phyloP scores from a whole-genome alignment of 1,140 invertebrate species.

The Lysiphlebus fabarum region DNA sequence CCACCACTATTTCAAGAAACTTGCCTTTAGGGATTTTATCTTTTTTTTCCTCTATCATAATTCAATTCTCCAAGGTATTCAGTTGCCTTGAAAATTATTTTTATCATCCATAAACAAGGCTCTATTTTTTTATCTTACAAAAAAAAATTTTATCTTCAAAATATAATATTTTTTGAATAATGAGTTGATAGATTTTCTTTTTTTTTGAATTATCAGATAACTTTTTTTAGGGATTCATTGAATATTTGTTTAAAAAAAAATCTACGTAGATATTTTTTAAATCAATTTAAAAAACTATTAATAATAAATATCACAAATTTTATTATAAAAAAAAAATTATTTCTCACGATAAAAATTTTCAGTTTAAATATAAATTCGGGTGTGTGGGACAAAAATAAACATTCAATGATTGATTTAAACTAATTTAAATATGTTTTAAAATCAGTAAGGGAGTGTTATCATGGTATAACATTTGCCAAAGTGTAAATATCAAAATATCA shows the following conservation, averaged over 20 bases:
- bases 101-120: conserved; percentile 17
- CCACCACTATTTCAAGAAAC: conserved; percentile 20
- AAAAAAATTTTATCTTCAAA: not conserved
- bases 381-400: not conserved
- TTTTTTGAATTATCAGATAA: conserved; percentile 15
- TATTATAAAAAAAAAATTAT: too few species aligned
- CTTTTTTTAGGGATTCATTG: conserved; percentile 1
- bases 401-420: conserved; percentile 26
- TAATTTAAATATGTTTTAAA: conserved; percentile 27
- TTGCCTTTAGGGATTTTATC: not conserved
- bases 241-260: too few species aligned
- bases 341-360: too few species aligned
- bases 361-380: too few species aligned
- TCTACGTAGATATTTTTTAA: too few species aligned
- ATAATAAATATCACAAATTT: too few species aligned
- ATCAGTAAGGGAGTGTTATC: conserved; percentile 38
- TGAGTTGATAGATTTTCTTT: not conserved
- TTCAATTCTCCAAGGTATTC: conserved; percentile 26
- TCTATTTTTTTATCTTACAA: conserved; percentile 1
- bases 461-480: conserved; percentile 37
- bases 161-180: too few species aligned
- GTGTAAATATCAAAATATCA: conserved; percentile 32
- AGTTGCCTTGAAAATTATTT: conserved; percentile 22
- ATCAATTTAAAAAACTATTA: too few species aligned
- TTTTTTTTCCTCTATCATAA: conserved; percentile 6